Evolutionary conservation across 2,113 vertebrate genomes (phyloP), one percentile per base, ranked within the genome.

Genomic region (Redunca redunca): DNA sequence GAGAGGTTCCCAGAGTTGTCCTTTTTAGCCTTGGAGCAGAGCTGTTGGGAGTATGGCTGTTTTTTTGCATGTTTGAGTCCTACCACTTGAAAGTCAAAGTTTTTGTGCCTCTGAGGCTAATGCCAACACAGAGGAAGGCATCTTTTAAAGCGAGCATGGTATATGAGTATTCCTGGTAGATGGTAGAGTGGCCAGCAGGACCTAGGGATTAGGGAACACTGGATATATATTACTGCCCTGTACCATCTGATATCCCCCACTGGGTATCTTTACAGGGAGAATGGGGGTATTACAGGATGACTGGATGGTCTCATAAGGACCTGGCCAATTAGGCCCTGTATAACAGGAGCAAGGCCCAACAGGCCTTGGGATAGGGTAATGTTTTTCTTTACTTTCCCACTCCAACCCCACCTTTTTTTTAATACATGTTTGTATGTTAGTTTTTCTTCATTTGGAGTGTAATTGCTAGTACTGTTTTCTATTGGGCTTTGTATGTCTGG

Each of bases 331-430:
- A n/a, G 78, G 30, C 52, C 78, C 78, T 52, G 0, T 81, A 81
- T 52, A n/a, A 81, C 28, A 33, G 78, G 77, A 48, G 46, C 16
- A 6, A 81, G 28, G 16, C 17, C 78, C 78, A 50, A 2, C 2
- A 81, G 46, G 16, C 46, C 30, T 52, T 19, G 9, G 17, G 17
- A 33, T 52, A n/a, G 78, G 10, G 5, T 52, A 50, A 48, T 81
- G 28, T 33, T 77, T 77, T 77, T 77, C 71, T 77, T 43, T 71
- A 40, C 21, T 74, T 36, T 13, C 12, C 3, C 67, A 6, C 36
- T 3, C 6, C 6, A 0, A 2, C 62, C 5, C 67, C 1, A 0
- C n/a, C 36, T 40, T 74, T 40, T 40, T 40, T 74, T 6, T 0
- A 71, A 74, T 74, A 74, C 19, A 25, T 25, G 36, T 74, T 23